Percentiles rank a stretch among this genome's conserved stretches.
phyloP scores from a whole-genome alignment of 2,888 invertebrate genomes.

The Escarpia spicata region DNA sequence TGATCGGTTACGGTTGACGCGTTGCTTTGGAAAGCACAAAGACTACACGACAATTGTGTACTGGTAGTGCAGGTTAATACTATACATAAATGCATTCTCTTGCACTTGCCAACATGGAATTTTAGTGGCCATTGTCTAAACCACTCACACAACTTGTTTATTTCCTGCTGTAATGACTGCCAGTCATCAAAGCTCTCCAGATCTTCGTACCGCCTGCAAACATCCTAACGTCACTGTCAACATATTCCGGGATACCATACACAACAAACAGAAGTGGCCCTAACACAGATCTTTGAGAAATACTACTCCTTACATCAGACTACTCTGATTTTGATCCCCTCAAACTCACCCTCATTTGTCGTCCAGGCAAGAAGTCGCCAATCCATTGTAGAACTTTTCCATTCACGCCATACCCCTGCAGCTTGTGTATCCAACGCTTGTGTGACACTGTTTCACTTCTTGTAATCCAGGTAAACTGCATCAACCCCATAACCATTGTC shows the following conservation, averaged over 20 bases:
- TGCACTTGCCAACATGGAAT: background rate
- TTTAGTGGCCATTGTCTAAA: background rate
- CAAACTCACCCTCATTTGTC: background rate
- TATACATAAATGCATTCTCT: background rate
- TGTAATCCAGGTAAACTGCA: background rate
- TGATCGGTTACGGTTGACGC: too few species aligned
- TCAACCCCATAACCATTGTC: background rate
- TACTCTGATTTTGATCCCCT: background rate
- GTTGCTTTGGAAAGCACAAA: too few species aligned
- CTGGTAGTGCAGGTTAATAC: too few species aligned
- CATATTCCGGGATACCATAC: background rate
- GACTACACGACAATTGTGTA: too few species aligned
- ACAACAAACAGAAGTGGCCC: background rate
- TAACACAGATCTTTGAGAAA: background rate
- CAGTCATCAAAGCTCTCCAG: background rate
- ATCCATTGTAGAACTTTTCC: background rate
- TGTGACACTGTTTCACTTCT: background rate
- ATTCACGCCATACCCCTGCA: background rate
- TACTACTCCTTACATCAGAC: background rate
- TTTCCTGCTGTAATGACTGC: background rate
- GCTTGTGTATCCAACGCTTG: background rate
- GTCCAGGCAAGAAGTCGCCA: background rate
- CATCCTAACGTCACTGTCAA: background rate
- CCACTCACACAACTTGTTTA: background rate
- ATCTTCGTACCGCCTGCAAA: background rate